phyloP scores from a whole-genome alignment of 1,140 invertebrate species.

The Propsilocerus akamusi region DNA sequence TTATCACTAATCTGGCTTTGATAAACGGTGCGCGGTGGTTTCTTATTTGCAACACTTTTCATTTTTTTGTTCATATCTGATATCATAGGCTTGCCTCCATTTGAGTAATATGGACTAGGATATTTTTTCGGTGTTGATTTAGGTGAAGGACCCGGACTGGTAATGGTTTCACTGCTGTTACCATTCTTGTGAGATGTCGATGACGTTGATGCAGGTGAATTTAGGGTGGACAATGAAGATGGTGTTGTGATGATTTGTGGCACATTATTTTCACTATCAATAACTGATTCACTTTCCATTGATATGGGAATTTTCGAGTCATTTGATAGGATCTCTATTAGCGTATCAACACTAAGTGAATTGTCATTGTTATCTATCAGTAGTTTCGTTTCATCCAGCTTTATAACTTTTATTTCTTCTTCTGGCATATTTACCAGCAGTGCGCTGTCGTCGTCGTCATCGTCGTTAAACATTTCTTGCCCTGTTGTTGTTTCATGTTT shows the following conservation, averaged over 20 bases:
- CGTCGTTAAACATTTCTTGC: neutral
- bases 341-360: neutral
- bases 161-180: neutral
- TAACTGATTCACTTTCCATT: neutral
- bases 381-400: neutral
- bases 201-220: neutral
- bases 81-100: neutral
- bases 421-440: neutral
- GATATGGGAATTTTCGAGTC: neutral
- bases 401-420: neutral
- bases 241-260: neutral
- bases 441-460: neutral
- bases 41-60: neutral
- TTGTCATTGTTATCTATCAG: neutral
- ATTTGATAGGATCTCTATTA: neutral
- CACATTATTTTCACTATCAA: neutral
- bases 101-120: neutral
- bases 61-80: neutral
- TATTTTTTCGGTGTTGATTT: neutral
- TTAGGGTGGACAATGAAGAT: neutral
- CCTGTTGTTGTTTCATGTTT: neutral
- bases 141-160: neutral
- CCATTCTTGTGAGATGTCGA: neutral
- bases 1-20: conserved; percentile 37
- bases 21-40: conserved; percentile 19